A percentile compares a stretch with the other conserved stretches of the same genome.
Evolutionary conservation across 2,113 vertebrate genomes (phyloP).

Genomic region (Aphyosemion australe): DNA sequence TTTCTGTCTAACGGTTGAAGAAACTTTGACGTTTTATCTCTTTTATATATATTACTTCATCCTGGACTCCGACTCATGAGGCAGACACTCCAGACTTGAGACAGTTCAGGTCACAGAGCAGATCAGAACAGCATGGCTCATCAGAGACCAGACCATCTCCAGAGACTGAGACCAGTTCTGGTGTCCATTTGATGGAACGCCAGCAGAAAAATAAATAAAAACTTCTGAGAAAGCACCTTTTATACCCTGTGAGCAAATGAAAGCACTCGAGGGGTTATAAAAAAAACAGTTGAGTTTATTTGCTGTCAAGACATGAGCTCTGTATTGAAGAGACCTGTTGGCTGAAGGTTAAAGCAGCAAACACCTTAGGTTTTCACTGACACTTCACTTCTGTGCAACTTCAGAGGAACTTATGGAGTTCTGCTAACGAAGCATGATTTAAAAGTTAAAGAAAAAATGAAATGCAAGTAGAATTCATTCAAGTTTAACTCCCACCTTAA

Average conservation of each 20-base stretch:
- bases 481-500: too few relatives aligned
- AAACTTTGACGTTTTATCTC: constrained; percentile 5
- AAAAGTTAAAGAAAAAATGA: too few relatives aligned
- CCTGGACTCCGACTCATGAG: background rate
- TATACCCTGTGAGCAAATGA: constrained; percentile 4
- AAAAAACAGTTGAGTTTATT: constrained; percentile 7
- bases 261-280: background rate
- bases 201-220: constrained; percentile 14
- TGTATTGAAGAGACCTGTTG: background rate
- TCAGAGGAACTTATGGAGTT: too few relatives aligned
- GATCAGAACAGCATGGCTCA: constrained; percentile 27
- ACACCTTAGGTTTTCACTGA: background rate
- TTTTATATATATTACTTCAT: background rate
- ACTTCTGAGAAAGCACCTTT: constrained; percentile 12
- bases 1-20: constrained; percentile 17
- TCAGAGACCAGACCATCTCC: constrained; percentile 9
- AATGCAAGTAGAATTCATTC: too few relatives aligned
- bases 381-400: background rate
- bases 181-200: constrained; percentile 33
- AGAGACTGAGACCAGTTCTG: constrained; percentile 9
- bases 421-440: too few relatives aligned
- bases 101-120: constrained; percentile 22
- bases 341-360: constrained; percentile 5
- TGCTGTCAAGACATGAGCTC: constrained; percentile 17
- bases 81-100: constrained; percentile 25